Conservation (phyloP, 1,140 invertebrate species). For the Saccostrea echinata region DNA sequence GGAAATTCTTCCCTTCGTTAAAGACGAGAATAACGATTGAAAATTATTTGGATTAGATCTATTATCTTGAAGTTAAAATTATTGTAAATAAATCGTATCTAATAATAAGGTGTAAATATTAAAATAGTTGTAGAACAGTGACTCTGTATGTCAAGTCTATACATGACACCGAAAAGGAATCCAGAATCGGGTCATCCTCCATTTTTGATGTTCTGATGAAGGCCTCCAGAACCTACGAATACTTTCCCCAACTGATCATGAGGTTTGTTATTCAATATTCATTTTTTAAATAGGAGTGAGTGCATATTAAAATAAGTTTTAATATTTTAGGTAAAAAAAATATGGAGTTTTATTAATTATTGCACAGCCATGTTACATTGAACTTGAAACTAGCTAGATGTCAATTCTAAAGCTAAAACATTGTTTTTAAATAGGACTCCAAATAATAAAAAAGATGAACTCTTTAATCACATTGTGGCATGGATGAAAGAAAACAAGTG, state of each 20-base stretch:
- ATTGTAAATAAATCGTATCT: too few relatives aligned
- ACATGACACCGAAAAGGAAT: not conserved
- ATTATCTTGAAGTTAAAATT: too few relatives aligned
- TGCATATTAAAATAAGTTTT: not conserved
- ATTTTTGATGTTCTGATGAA: not conserved
- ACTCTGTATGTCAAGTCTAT: not conserved
- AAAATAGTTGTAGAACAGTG: not conserved
- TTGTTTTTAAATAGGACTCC: constrained; percentile 3
- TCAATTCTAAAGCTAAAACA: not conserved
- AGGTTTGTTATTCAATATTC: not conserved
- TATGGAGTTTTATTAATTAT: not conserved
- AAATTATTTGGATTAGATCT: too few relatives aligned
- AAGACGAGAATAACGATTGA: too few relatives aligned
- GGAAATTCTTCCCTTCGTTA: too few relatives aligned
- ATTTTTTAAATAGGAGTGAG: not conserved
- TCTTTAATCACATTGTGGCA: too few relatives aligned
- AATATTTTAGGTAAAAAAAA: not conserved
- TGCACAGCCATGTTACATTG: not conserved
- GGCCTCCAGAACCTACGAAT: not conserved
- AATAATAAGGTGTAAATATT: too few relatives aligned
- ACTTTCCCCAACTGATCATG: not conserved
- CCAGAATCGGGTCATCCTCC: not conserved
- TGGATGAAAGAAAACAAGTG: constrained; percentile 2
- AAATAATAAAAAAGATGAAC: not conserved
- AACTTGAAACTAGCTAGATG: not conserved